Evolutionary conservation across 2,888 invertebrate species (phyloP), one percentile per base, ranked within the genome.

Genomic region (Orthosia gracilis): DNA sequence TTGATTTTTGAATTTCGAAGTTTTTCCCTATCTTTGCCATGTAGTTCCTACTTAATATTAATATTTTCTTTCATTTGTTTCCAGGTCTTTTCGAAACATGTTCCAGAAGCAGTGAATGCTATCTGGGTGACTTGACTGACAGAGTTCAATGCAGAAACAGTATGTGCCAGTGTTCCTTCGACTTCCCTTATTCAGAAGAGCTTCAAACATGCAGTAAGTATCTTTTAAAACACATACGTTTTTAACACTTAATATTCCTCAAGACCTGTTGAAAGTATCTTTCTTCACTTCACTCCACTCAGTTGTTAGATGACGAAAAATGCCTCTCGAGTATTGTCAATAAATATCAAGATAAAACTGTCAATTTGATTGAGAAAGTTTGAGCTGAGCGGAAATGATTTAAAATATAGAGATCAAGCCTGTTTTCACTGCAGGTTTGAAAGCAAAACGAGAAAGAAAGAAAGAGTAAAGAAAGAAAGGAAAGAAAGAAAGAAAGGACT

Each of bases 141-240:
- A 69, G 91, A 0, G 92, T 94, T 0, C 92, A 94, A 0, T 96
- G 96, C 69, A 82, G 96, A 2, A 96, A 96, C 86, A 91, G 94
- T 0, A 11, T 92, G 0, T 96, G 96, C 17, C 95, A 95, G 50
- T 96, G 96, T 23, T 86, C 90, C 57, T 96, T 95, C 74, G 77
- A 90, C 0, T 92, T 84, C 45, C 92, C 93, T 0, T 95, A 92
- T 75, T 92, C 92, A 0, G 95, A 95, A 49, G 88, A 90, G 5
- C 80, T 88, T 0, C 76, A 87, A 0, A 95, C 94, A 7, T 96
- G 96, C 71, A 76, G 95, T 96, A 73, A 94, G 94, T 92, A 65
- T 50, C 57, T 17, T 23, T 40, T 40, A 40, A 40, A 40, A 9
- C 40, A 40, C 9, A 40, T 40, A 1, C 7, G 31, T 31, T 7